A percentile compares a stretch with the other conserved stretches of the same genome.
phyloP scores from a whole-genome alignment of 1,140 invertebrate species.

The Ctenoplectra terminalis region DNA sequence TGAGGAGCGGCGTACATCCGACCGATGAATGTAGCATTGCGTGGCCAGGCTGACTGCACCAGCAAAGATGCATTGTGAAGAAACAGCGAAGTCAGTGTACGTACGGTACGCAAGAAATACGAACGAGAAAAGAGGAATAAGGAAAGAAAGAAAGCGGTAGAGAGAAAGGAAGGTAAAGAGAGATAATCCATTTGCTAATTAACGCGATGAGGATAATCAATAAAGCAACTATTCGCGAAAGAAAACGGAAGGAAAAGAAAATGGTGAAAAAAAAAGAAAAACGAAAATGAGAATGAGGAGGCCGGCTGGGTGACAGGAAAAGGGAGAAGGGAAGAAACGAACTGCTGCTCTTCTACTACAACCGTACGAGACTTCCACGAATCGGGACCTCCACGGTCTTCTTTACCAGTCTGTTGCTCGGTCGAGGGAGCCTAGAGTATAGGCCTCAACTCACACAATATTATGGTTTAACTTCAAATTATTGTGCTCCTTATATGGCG shows the following conservation, averaged over 20 bases:
- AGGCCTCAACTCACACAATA: constrained; percentile 52
- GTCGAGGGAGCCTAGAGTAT: constrained; percentile 21
- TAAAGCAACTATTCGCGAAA: constrained; percentile 10
- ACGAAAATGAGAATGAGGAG: neutral
- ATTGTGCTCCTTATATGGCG: constrained; percentile 67
- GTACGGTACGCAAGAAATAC: constrained; percentile 2
- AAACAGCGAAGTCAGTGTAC: neutral
- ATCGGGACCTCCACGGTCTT: constrained; percentile 68
- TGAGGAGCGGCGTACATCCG: constrained; percentile 47
- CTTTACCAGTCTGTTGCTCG: constrained; percentile 32
- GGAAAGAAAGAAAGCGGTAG: neutral
- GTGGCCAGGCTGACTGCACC: constrained; percentile 6
- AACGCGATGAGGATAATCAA: constrained; percentile 3
- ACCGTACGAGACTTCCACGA: constrained; percentile 70
- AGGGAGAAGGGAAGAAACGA: constrained; percentile 48
- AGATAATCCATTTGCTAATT: neutral
- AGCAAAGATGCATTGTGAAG: no score
- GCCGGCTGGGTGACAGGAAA: neutral
- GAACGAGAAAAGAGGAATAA: neutral
- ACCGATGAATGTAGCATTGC: constrained; percentile 41
- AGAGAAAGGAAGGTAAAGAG: constrained; percentile 26
- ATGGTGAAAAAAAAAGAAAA: neutral
- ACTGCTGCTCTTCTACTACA: constrained; percentile 50
- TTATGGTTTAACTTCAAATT: constrained; percentile 68
- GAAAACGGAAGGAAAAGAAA: neutral